Conservation (phyloP, 1,140 invertebrate species). For the Eulimnadia texana region DNA sequence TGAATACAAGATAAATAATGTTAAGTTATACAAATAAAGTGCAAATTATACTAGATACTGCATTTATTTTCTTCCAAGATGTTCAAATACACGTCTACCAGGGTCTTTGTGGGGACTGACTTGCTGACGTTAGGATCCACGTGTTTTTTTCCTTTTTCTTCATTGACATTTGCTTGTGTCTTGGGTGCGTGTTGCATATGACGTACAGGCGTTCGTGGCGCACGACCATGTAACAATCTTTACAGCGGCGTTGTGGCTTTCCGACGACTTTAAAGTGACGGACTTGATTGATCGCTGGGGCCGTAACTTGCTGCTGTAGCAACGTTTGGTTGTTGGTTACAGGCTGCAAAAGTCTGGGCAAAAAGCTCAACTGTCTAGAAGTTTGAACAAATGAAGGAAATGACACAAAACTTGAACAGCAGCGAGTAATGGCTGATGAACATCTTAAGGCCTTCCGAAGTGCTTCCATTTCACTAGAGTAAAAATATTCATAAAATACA, state of each 20-base stretch:
- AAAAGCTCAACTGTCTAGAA: not conserved
- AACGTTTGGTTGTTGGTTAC: not conserved
- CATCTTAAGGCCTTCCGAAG: not conserved
- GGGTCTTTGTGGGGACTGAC: conserved; percentile 41
- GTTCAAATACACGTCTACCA: conserved; percentile 27
- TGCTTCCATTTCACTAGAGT: conserved; percentile 2
- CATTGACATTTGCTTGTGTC: conserved; percentile 63
- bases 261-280: conserved; percentile 44
- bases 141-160: conserved; percentile 43
- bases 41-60: not conserved
- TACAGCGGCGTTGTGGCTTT: conserved; percentile 45
- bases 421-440: not conserved
- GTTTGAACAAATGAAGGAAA: not conserved
- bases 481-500: too few relatives aligned
- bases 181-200: conserved; percentile 52
- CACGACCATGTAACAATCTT: conserved; percentile 55
- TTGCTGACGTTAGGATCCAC: conserved; percentile 55
- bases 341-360: not conserved
- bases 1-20: not conserved
- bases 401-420: not conserved
- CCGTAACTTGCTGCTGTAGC: not conserved
- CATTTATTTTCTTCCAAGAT: not conserved
- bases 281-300: not conserved
- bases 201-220: conserved; percentile 50
- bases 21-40: not conserved